phyloP scores from a whole-genome alignment of 37 sponge, comb jelly and placozoan genomes.

The Chondrosia reniformis region DNA sequence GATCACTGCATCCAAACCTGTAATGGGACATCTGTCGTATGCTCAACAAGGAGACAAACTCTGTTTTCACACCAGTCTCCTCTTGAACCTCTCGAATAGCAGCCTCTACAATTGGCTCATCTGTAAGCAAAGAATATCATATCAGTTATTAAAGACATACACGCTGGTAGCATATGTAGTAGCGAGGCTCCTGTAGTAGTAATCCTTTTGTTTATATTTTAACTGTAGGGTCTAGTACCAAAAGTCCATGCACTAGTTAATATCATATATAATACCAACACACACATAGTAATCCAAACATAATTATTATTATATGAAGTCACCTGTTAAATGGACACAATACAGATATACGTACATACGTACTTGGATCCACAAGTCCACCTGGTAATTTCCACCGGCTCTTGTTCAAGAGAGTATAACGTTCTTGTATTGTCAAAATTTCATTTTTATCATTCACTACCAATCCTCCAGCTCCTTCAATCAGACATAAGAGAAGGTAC shows the following conservation, averaged over 20 bases:
- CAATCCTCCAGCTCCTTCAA: conserved; percentile 77
- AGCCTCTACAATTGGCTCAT: conserved; percentile 65
- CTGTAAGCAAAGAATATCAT: too few species aligned
- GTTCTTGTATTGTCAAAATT: conserved; percentile 73
- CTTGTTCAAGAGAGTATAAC: conserved; percentile 2
- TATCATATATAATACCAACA: too few species aligned
- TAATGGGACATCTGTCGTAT: conserved; percentile 75
- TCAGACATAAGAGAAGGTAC: neutral
- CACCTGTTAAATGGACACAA: neutral
- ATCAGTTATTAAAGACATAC: too few species aligned
- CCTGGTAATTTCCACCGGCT: conserved; percentile 85
- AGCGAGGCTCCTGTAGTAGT: too few species aligned
- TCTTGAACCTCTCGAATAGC: conserved; percentile 75
- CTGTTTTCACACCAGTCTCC: conserved; percentile 82
- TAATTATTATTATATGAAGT: neutral
- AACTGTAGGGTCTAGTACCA: too few species aligned
- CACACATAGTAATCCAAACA: neutral
- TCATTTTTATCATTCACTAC: conserved; percentile 79
- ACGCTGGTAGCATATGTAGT: too few species aligned
- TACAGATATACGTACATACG: conserved; percentile 12
- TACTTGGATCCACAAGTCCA: conserved; percentile 69
- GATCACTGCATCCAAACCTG: conserved; percentile 57
- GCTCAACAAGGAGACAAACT: conserved; percentile 73
- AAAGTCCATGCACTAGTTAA: too few species aligned
- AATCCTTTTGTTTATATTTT: too few species aligned